phyloP scores from a whole-genome alignment of 64 coral and sea anemone species.

The Trachythela sp. region DNA sequence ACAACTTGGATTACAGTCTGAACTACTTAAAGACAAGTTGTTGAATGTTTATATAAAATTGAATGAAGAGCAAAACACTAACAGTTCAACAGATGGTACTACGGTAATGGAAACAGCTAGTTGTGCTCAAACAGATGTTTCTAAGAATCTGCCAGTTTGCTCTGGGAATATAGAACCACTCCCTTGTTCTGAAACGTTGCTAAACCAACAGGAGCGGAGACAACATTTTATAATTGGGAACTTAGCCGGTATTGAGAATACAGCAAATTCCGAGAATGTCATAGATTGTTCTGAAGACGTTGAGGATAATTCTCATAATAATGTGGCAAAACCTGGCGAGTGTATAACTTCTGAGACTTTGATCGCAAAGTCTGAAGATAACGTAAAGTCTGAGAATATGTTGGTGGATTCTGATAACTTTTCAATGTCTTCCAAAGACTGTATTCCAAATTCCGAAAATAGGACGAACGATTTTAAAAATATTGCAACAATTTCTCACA shows the following conservation, averaged over 20 bases:
- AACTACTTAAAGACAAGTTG: not conserved
- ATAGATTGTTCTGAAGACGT: not conserved
- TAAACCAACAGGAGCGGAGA: not conserved
- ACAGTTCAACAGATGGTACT: too few species aligned
- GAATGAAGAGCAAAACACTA: not conserved
- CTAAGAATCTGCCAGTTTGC: not conserved
- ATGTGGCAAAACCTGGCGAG: not conserved
- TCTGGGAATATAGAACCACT: not conserved
- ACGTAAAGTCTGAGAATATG: not conserved
- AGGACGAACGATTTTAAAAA: not conserved
- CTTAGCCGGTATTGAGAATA: not conserved
- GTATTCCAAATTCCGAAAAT: not conserved
- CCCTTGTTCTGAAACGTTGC: not conserved
- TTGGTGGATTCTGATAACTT: not conserved
- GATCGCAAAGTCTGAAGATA: not conserved
- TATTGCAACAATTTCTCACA: not conserved
- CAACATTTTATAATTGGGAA: not conserved
- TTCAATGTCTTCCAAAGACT: not conserved
- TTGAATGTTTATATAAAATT: not conserved
- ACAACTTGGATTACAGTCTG: not conserved
- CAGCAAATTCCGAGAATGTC: not conserved
- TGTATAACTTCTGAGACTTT: not conserved
- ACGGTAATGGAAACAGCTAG: not conserved
- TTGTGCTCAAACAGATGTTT: not conserved
- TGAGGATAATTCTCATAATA: not conserved